Conservation (phyloP, 2,888 invertebrate species). For the Chaetogeoica ovagalla region DNA sequence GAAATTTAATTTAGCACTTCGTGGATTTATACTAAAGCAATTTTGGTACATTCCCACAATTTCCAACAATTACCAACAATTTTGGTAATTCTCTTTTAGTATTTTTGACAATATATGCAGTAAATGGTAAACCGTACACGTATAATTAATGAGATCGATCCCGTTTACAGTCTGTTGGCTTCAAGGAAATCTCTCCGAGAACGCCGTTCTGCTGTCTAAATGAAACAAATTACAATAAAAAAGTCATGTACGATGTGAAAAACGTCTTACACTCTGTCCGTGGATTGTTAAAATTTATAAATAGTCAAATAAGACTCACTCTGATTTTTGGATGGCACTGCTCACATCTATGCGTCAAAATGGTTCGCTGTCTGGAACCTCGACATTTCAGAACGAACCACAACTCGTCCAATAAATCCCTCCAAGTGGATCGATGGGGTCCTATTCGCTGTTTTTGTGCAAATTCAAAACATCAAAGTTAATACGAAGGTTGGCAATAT, state of each 20-base stretch:
- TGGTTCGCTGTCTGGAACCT: conserved; percentile 79
- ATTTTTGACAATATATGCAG: too few species aligned
- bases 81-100: too few species aligned
- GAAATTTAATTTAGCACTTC: too few species aligned
- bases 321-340: conserved; percentile 68
- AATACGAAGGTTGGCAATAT: not conserved
- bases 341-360: conserved; percentile 73
- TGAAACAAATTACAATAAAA: not conserved
- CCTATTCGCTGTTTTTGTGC: conserved; percentile 10
- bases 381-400: conserved; percentile 85
- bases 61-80: too few species aligned
- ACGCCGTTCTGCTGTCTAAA: conserved; percentile 36
- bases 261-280: not conserved
- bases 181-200: conserved; percentile 39
- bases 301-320: not conserved
- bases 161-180: conserved; percentile 17
- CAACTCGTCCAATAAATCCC: conserved; percentile 90
- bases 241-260: not conserved
- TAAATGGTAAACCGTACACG: too few species aligned
- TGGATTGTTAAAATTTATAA: not conserved
- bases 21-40: too few species aligned
- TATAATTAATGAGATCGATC: too few species aligned
- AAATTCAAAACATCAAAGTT: not conserved
- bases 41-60: too few species aligned
- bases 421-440: conserved; percentile 70